phyloP scores from a whole-genome alignment of 2,888 invertebrate genomes.

The Lypha dubia region DNA sequence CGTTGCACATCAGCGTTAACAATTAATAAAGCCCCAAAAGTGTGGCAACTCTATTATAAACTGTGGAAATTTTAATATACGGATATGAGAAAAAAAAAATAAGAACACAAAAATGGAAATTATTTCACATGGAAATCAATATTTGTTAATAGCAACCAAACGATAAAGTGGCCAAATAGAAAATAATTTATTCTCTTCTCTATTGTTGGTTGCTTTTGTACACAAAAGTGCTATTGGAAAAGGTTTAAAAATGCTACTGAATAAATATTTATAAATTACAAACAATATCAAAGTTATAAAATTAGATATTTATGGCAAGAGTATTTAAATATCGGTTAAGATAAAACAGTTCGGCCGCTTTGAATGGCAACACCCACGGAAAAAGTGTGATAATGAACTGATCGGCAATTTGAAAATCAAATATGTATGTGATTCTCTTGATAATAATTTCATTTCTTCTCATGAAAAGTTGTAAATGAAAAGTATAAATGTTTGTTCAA shows the following conservation, averaged over 20 bases:
- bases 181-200: constrained; percentile 38
- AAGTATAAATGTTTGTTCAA: background rate
- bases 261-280: constrained; percentile 54
- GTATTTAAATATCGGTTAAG: constrained; percentile 59
- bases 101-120: constrained; percentile 6
- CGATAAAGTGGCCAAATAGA: constrained; percentile 81
- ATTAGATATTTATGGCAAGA: constrained; percentile 36
- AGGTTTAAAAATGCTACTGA: constrained; percentile 36
- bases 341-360: constrained; percentile 56
- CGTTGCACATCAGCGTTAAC: constrained; percentile 58
- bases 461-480: background rate
- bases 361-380: constrained; percentile 52
- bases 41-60: constrained; percentile 57
- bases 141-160: constrained; percentile 80
- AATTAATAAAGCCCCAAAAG: constrained; percentile 66
- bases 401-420: constrained; percentile 56
- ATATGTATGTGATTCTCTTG: constrained; percentile 55
- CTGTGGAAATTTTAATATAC: background rate
- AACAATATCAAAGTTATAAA: background rate
- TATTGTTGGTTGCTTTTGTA: background rate
- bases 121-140: constrained; percentile 74
- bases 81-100: background rate
- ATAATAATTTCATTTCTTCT: constrained; percentile 11
- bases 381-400: constrained; percentile 56
- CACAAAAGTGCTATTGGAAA: background rate